These are phyloP conservation scores for Papilio helenus DNA, from an alignment of 1,140 invertebrate species.

Conservation along the genomic window DNA sequence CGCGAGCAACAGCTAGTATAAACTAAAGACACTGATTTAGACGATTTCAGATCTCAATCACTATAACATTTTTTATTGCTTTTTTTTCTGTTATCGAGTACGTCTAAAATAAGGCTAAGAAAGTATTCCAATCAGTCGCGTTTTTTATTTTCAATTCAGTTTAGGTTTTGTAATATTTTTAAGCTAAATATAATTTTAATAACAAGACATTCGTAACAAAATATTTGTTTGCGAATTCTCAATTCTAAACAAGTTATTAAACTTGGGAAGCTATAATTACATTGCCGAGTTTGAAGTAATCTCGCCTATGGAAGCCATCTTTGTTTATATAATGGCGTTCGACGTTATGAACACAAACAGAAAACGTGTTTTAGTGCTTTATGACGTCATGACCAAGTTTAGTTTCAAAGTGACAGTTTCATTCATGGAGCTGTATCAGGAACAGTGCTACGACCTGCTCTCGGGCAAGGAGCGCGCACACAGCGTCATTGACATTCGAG, in stretches of 20 bases:
- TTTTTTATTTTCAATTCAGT: not conserved
- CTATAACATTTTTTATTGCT: not conserved
- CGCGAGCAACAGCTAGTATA: too few relatives aligned
- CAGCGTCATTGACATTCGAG: constrained; percentile 91
- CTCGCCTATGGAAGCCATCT: not conserved
- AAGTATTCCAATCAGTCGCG: too few relatives aligned
- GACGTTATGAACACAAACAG: not conserved
- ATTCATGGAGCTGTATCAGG: constrained; percentile 90
- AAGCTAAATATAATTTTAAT: not conserved
- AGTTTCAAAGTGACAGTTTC: constrained; percentile 90
- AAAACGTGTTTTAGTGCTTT: too few relatives aligned
- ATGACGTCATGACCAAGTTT: constrained; percentile 84
- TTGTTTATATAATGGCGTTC: not conserved
- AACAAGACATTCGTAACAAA: not conserved
- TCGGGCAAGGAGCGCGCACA: constrained; percentile 86
- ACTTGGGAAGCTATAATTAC: constrained; percentile 10
- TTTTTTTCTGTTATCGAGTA: too few relatives aligned
- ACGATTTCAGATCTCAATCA: too few relatives aligned
- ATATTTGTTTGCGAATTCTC: not conserved
- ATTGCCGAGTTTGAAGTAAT: not conserved
- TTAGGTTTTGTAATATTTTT: not conserved
- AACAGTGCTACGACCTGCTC: constrained; percentile 91
- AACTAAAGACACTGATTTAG: too few relatives aligned
- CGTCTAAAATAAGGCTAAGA: too few relatives aligned
- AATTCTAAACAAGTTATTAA: not conserved